These are phyloP conservation scores for Miltochrista miniata DNA, from an alignment of 2,888 invertebrate species.

Conservation along the genomic window DNA sequence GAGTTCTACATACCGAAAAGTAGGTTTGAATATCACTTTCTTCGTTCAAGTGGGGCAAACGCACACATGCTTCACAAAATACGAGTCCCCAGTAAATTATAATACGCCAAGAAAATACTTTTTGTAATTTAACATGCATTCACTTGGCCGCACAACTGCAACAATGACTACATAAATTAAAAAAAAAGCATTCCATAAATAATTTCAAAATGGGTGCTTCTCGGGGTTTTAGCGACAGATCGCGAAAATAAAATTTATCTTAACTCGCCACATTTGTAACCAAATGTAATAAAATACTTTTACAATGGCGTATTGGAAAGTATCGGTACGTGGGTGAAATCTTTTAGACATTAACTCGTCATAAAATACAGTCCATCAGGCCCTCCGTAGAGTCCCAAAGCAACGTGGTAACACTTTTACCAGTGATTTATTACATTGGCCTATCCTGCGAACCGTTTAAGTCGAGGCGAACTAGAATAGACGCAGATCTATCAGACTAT, in stretches of 20 bases:
- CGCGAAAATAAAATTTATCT: constrained; percentile 47
- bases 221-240: constrained; percentile 50
- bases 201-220: constrained; percentile 62
- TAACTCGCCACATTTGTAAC: constrained; percentile 30
- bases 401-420: too few relatives aligned
- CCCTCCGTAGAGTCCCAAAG: too few relatives aligned
- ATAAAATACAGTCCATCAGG: too few relatives aligned
- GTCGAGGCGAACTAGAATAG: too few relatives aligned
- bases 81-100: constrained; percentile 36
- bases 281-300: constrained; percentile 30
- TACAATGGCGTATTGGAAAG: constrained; percentile 26
- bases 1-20: too few relatives aligned
- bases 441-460: too few relatives aligned
- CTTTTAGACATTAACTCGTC: too few relatives aligned
- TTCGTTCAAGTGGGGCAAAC: constrained; percentile 1
- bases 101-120: constrained; percentile 38
- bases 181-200: constrained; percentile 50
- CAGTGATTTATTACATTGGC: too few relatives aligned
- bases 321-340: too few relatives aligned
- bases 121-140: constrained; percentile 50
- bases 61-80: not conserved
- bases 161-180: constrained; percentile 58
- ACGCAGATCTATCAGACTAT: too few relatives aligned
- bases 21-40: constrained; percentile 19
- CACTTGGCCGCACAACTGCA: constrained; percentile 43